Evolutionary conservation across 2,888 invertebrate species (phyloP).

Genomic region (Torymus aiolomorphi): DNA sequence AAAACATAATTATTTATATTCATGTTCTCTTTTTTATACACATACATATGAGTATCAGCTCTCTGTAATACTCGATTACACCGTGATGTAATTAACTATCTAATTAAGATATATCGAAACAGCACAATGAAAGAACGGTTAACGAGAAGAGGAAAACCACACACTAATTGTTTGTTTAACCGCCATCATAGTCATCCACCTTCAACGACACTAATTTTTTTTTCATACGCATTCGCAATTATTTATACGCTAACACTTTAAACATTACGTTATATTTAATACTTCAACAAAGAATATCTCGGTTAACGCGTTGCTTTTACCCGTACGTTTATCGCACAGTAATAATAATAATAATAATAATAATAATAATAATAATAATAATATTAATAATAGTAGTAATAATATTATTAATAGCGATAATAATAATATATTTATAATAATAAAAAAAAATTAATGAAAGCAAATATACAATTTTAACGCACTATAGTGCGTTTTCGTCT

Average conservation of each 20-base stretch:
- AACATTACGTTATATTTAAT: constrained; percentile 63
- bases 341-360: constrained; percentile 33
- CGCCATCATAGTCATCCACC: constrained; percentile 44
- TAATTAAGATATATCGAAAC: constrained; percentile 70
- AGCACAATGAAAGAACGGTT: constrained; percentile 69
- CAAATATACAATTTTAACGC: constrained; percentile 54
- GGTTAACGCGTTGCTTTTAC: constrained; percentile 46
- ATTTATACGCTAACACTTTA: constrained; percentile 55
- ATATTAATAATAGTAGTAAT: constrained; percentile 39
- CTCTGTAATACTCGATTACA: constrained; percentile 59
- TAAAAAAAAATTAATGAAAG: constrained; percentile 39
- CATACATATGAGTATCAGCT: constrained; percentile 64
- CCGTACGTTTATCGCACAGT: constrained; percentile 39
- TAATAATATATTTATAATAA: background rate
- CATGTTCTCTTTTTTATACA: constrained; percentile 41
- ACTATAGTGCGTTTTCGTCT: constrained; percentile 24
- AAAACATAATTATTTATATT: constrained; percentile 54
- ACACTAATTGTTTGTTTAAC: constrained; percentile 60
- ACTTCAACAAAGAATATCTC: constrained; percentile 67
- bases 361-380: constrained; percentile 29
- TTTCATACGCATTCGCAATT: constrained; percentile 51
- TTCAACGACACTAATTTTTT: constrained; percentile 43
- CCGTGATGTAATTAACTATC: constrained; percentile 65
- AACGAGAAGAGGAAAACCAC: constrained; percentile 61
- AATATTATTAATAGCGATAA: constrained; percentile 37